Base-by-base conservation (phyloP, 2,888 invertebrate species). In the Capitulum mitella region DNA sequence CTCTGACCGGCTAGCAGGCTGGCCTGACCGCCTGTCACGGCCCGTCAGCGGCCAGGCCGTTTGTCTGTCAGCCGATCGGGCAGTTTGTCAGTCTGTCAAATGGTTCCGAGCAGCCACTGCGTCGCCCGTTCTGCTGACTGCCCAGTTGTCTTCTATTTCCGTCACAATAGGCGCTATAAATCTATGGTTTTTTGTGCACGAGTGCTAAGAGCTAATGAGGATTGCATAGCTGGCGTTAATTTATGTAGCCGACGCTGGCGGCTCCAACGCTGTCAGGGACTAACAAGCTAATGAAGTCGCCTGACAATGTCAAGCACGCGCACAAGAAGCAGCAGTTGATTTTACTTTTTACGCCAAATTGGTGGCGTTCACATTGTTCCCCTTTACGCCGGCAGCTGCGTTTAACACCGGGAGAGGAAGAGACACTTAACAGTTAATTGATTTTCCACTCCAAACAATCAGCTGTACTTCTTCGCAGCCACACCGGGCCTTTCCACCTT, bases 171-270 rank as follows among this genome's bases (percentile, higher is more conserved):
- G 40, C 40, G 70, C 70, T 37, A 70, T 70, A 70, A 70, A 70
- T 70, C 70, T 70, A 40, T 2, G 26, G 37, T 70, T 70, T 70
- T 70, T 26, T 19, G 6, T 26, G 26, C 40, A n/a, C 22, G 22
- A 70, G 37, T 70, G 70, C 70, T 70, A 70, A 40, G 70, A 70
- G 70, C 29, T 70, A 70, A 70, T 70, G 70, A 70, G 70, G 70
- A 70, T 70, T 70, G 70, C 70, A 70, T 70, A 26, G 37, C 40
- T 70, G 70, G 70, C 40, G 70, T 26, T 37, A 70, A 70, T 70
- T 70, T 70, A 70, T 70, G 70, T 40, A 34, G 22, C 26, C 37
- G 37, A 16, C 40, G 40, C 70, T 70, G 40, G 70, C 70, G 26
- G 26, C 37, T 1, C 37, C 40, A 34, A 8, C 40, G 40, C 37